These are phyloP conservation scores for Hippopotamus amphibius DNA, from an alignment of 2,113 vertebrate species.

Conservation along the genomic window DNA sequence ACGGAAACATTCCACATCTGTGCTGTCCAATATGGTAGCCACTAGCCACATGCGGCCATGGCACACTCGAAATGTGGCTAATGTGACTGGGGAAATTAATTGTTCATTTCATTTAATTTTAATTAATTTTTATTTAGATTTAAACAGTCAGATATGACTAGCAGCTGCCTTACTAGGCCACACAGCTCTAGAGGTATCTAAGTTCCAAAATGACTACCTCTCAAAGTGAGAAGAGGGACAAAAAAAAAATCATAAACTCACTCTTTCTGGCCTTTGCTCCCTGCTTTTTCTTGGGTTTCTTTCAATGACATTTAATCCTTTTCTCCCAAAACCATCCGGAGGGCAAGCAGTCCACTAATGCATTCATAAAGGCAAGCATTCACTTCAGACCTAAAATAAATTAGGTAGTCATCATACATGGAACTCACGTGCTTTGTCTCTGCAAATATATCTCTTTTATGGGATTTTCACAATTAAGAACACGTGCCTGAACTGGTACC, in stretches of 20 bases:
- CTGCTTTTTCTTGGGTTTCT: constrained; percentile 5
- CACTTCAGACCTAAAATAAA: neutral
- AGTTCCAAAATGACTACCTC: neutral
- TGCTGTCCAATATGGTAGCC: neutral
- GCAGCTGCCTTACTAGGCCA: neutral
- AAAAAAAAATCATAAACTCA: neutral
- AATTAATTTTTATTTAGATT: neutral
- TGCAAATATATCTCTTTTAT: neutral
- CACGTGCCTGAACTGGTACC: neutral
- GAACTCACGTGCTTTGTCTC: neutral
- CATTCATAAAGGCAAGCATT: neutral
- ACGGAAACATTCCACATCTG: neutral
- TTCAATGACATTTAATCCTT: neutral
- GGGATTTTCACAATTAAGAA: neutral
- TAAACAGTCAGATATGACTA: neutral
- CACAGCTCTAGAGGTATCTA: neutral
- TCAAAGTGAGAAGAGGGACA: neutral
- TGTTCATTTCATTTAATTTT: constrained; percentile 4
- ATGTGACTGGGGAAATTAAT: neutral
- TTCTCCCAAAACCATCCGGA: neutral
- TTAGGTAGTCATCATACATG: neutral
- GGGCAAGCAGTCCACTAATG: neutral
- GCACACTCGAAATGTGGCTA: neutral
- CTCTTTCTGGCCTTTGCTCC: neutral
- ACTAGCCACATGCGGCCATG: neutral